Evolutionary conservation across 1,140 invertebrate genomes (phyloP).

Genomic region (Leptestheria dahalacensis): DNA sequence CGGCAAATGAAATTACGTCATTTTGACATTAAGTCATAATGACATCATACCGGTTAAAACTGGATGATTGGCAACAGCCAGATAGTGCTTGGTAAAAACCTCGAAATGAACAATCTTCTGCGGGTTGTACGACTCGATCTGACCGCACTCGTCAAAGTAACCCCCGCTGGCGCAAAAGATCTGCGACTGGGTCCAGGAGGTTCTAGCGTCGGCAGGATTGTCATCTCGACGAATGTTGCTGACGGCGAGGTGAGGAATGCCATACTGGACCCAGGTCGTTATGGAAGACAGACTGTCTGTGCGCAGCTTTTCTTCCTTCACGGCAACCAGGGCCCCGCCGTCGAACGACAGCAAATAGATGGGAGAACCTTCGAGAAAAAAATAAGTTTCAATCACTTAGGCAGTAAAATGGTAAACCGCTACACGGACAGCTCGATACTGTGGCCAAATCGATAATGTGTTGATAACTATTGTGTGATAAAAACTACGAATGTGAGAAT

Average conservation of each 20-base stretch:
- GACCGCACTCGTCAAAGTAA: constrained; percentile 34
- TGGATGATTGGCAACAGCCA: constrained; percentile 32
- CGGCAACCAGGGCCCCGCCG: neutral
- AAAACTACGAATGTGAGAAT: no score
- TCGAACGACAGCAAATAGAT: neutral
- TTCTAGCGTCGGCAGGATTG: neutral
- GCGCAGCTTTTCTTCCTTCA: neutral
- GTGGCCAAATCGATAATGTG: no score
- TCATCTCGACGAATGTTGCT: neutral
- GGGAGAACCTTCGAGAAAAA: neutral
- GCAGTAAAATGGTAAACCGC: no score
- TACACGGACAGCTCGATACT: no score
- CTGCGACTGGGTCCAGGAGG: neutral
- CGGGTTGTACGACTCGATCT: constrained; percentile 26
- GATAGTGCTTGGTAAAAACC: constrained; percentile 24
- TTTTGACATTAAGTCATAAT: neutral
- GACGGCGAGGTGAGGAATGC: constrained; percentile 4
- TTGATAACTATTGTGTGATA: no score
- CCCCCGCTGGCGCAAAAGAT: constrained; percentile 28
- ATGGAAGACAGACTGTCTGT: neutral
- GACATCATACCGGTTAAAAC: constrained; percentile 25
- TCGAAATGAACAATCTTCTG: constrained; percentile 29
- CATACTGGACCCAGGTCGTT: neutral
- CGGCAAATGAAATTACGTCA: neutral
- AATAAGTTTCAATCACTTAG: neutral